Evolutionary conservation across 2,888 invertebrate species (phyloP).

Genomic region (Steinernema scapterisci): DNA sequence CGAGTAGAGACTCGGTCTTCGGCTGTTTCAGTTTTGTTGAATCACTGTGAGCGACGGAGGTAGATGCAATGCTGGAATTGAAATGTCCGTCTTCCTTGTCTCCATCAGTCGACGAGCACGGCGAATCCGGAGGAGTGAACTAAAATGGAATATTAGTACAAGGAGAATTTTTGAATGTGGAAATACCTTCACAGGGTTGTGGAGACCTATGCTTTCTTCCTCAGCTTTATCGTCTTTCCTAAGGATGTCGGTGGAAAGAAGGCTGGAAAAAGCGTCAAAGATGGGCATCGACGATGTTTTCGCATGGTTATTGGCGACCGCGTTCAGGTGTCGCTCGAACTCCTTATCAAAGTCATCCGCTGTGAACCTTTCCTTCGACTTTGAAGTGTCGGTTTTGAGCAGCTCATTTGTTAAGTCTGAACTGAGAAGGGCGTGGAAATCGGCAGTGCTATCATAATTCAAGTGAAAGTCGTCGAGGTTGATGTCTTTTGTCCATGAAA

Average conservation of each 20-base stretch:
- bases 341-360: conserved; percentile 18
- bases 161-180: no score
- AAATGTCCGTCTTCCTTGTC: neutral
- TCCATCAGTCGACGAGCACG: conserved; percentile 23
- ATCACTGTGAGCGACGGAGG: neutral
- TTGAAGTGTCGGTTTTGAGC: neutral
- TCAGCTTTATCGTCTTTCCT: no score
- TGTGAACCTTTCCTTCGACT: neutral
- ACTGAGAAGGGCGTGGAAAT: conserved; percentile 5
- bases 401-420: neutral
- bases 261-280: conserved; percentile 13
- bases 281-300: neutral
- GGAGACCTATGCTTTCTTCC: no score
- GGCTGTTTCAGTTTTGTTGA: neutral
- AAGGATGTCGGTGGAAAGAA: neutral
- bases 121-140: conserved; percentile 61
- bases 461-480: conserved; percentile 16
- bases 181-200: no score
- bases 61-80: neutral
- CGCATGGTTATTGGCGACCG: neutral
- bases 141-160: no score
- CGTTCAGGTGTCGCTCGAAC: conserved; percentile 11
- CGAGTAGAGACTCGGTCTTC: neutral
- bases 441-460: conserved; percentile 9
- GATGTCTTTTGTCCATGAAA: conserved; percentile 27